Base-by-base conservation (phyloP, 2,113 vertebrate genomes). In the Cervus canadensis region DNA sequence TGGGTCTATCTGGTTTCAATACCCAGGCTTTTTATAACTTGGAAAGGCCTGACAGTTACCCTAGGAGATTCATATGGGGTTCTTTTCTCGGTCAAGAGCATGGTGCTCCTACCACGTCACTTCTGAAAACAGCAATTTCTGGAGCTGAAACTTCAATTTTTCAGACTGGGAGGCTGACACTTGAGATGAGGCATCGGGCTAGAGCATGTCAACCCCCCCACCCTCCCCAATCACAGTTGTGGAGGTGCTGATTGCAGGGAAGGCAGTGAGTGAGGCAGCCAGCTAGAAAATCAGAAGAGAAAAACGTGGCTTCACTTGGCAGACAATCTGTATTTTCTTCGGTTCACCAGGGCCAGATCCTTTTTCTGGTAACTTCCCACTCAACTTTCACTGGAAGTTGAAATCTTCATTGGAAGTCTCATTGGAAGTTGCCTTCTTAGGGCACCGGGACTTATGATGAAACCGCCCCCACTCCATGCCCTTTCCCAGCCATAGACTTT, bases 71-170 rank as follows among this genome's bases (percentile, higher is more conserved):
- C 74, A 91, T 50, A 23, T 89, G 83, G 94, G 67, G 76, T 84
- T 92, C 88, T 92, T 78, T 93, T 95, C 93, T 93, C 82, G 76
- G 97, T 95, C 94, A 91, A 60, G 95, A 86, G 82, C 40, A 57
- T 92, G 67, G 33, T 64, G 92, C 21, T 83, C 71, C 71, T 89
- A 60, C 94, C 54, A 33, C 71, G 90, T 97, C 95, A 92, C 81
- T 97, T 97, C 81, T 96, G 97, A 98, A 97, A 96, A 98, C 89
- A 95, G 97, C 95, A 85, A 96, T 96, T 98, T 97, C 95, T 96
- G 93, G 96, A 93, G 93, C 74, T 90, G 94, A 98, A 94, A 94
- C 97, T 97, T 97, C 94, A 89, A 92, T 97, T 97, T 97, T 96
- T 96, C 88, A 67, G 95, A 96, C 76, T 23, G 87, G 74, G 87